Base-by-base conservation (phyloP, 1,140 invertebrate species). In the Diploscapter pachys region DNA sequence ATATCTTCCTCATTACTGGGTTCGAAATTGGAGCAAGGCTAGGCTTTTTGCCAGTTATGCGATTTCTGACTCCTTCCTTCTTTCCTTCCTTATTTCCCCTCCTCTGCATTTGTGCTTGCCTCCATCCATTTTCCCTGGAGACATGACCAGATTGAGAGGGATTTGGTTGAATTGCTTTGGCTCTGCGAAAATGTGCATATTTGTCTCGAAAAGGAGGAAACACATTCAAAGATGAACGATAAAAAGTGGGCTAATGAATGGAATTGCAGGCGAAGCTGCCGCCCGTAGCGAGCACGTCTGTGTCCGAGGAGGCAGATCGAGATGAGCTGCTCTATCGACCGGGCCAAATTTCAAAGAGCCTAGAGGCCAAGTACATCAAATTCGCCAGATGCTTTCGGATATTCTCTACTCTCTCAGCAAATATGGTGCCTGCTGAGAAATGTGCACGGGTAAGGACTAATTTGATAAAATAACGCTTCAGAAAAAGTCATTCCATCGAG, bases 241-340 rank as follows among this genome's bases (percentile, higher is more conserved):
- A 9, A 59, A 11, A 13, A 59, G 63, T 65, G 63, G 31, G 31
- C 31, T 31, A 31, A 31, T 31, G 31, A 31, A 31, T 31, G 31
- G 31, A 31, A n/a, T 73, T 83, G 50, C 69, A 83, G 82, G 81
- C 81, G 4, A 78, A 82, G 13, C 66, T 84, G 56, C 78, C 83
- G 8, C 66, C 69, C 53, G 54, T 69, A 73, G 72, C 59, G 48
- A 73, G 52, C 54, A 70, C 59, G 5, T 55, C 49, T 2, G 59
- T 82, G 5, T 75, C 80, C 13, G 83, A 83, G 50, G 82, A 83
- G 11, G 65, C 73, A 31, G 82, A 83, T 63, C 80, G 82, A 11
- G 82, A 83, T 66, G 78, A 83, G 63, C 75, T 83, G 3, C 61
- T 85, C 4, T 83, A 85, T 55, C 53, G 77, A 11, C 82, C 82